A percentile compares a stretch with the other conserved stretches of the same genome.
Conservation (phyloP, 2,113 vertebrate genomes). For the Leptocoma aspasia region DNA sequence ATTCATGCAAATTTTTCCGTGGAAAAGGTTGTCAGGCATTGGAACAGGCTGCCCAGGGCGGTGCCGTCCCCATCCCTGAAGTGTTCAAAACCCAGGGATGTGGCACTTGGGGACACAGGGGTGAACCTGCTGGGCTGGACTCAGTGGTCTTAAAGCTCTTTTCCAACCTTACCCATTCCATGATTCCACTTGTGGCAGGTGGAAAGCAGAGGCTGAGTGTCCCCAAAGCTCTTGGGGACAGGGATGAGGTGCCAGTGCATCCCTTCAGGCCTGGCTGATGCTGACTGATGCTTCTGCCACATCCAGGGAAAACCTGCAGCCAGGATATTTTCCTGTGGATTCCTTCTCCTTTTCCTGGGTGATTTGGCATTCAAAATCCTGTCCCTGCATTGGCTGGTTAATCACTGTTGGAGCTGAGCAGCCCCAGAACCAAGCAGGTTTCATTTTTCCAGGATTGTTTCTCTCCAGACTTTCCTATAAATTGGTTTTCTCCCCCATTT, state of each 20-base stretch:
- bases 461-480: background rate
- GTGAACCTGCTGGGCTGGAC: background rate
- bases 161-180: fast-evolving
- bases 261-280: background rate
- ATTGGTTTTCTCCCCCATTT: fast-evolving
- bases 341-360: background rate
- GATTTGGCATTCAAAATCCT: background rate
- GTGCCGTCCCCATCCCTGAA: background rate
- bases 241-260: fast-evolving
- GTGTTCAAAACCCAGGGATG: fast-evolving
- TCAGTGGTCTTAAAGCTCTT: fast-evolving
- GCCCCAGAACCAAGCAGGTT: background rate
- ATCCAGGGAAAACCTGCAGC: background rate
- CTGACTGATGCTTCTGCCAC: background rate
- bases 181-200: background rate
- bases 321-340: background rate
- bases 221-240: background rate
- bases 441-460: background rate
- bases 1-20: background rate
- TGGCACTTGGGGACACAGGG: background rate
- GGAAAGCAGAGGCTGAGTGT: fast-evolving
- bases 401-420: background rate
- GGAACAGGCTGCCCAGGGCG: background rate
- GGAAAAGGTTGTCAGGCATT: background rate
- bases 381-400: background rate